These are phyloP conservation scores for Hypomesus transpacificus DNA, from an alignment of 2,113 vertebrate genomes.

Conservation along the genomic window DNA sequence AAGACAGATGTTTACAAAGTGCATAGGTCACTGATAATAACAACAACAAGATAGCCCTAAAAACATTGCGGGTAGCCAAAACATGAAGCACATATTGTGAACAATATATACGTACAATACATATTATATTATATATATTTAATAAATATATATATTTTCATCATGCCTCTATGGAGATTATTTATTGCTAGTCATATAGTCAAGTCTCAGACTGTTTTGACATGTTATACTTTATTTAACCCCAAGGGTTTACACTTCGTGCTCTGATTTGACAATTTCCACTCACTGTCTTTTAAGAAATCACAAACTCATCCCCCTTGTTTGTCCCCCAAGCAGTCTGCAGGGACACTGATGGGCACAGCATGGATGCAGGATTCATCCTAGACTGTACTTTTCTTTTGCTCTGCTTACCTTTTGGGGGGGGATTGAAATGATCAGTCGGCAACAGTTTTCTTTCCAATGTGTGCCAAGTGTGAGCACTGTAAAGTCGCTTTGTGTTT, in stretches of 20 bases:
- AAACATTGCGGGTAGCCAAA: too few species aligned
- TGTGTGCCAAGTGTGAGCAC: neutral
- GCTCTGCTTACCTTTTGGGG: constrained; percentile 5
- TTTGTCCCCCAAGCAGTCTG: constrained; percentile 2
- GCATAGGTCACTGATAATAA: too few species aligned
- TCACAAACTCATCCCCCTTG: constrained; percentile 12
- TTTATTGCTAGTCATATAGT: too few species aligned
- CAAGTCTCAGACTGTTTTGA: too few species aligned
- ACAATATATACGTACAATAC: too few species aligned
- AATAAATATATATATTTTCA: too few species aligned
- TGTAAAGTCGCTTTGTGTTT: neutral
- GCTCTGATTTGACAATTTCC: constrained; percentile 6
- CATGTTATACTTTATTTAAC: neutral
- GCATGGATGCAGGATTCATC: neutral
- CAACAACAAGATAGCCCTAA: too few species aligned
- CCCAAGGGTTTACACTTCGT: neutral
- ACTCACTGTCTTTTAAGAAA: constrained; percentile 16
- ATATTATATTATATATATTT: too few species aligned
- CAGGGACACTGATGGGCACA: constrained; percentile 1
- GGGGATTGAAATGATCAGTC: constrained; percentile 5
- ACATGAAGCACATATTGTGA: too few species aligned
- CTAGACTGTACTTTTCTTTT: constrained; percentile 14
- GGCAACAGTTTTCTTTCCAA: neutral
- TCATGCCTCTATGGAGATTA: too few species aligned
- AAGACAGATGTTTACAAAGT: too few species aligned